Conservation (phyloP, 2,113 vertebrate genomes). For the Gallinago undulata region DNA sequence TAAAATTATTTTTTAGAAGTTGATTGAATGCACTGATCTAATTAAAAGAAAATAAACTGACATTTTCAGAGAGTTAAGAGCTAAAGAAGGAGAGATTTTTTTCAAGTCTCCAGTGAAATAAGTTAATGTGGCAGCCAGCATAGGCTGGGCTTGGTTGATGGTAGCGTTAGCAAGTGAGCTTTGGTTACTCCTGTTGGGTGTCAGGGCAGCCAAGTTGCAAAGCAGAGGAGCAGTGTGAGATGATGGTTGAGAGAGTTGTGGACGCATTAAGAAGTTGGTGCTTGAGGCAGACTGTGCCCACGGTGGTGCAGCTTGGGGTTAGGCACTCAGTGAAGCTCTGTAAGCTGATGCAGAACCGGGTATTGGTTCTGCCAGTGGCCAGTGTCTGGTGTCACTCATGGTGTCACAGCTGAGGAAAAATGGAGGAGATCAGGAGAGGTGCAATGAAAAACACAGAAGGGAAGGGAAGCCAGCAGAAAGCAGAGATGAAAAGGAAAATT, state of each 20-base stretch:
- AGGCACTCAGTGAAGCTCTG: neutral
- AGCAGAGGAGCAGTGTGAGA: neutral
- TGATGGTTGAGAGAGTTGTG: neutral
- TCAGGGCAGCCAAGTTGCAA: neutral
- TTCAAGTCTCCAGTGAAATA: neutral
- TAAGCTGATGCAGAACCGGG: neutral
- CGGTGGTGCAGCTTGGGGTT: accelerated
- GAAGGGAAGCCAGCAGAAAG: neutral
- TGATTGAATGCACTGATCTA: neutral
- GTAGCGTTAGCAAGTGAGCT: neutral
- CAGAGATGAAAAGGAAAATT: neutral
- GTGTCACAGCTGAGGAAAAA: neutral
- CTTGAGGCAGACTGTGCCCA: accelerated
- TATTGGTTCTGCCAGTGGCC: neutral
- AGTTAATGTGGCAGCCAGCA: neutral
- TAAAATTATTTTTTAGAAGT: neutral
- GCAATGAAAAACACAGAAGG: neutral
- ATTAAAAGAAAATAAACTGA: neutral
- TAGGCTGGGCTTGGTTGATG: neutral
- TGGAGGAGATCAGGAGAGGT: neutral
- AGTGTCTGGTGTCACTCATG: accelerated
- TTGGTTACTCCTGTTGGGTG: neutral
- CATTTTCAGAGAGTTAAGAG: neutral
- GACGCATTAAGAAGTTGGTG: accelerated
- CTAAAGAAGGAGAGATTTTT: neutral